These are phyloP conservation scores for Prosopocoilus inquinatus DNA, from an alignment of 2,888 invertebrate species.

Conservation along the genomic window DNA sequence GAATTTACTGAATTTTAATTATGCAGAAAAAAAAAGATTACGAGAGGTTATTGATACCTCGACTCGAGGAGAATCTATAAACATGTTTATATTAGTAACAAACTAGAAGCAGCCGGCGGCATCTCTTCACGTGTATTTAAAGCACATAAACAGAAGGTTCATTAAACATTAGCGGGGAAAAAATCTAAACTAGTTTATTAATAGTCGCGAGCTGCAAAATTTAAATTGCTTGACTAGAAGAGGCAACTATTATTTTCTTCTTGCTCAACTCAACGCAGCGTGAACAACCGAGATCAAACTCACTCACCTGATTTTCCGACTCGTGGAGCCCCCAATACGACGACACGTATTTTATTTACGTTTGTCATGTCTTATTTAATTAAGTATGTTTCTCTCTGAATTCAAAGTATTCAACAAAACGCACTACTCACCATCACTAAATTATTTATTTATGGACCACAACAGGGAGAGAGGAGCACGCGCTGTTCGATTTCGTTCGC, in stretches of 20 bases:
- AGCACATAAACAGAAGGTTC: conserved; percentile 4
- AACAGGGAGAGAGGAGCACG: too few relatives aligned
- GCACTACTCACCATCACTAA: conserved; percentile 4
- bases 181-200: background rate
- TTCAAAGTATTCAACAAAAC: background rate
- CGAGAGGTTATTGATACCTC: too few relatives aligned
- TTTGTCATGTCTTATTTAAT: conserved; percentile 60
- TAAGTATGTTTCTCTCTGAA: background rate
- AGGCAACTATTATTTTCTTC: background rate
- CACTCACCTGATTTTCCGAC: conserved; percentile 77
- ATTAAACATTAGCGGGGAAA: conserved; percentile 1
- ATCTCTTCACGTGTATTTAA: conserved; percentile 3
- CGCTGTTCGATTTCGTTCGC: background rate
- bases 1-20: too few relatives aligned
- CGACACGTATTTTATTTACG: conserved; percentile 76
- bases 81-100: conserved; percentile 2
- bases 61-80: background rate
- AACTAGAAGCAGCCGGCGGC: conserved; percentile 3
- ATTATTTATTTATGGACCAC: background rate
- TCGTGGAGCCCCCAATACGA: conserved; percentile 73
- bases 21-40: too few relatives aligned
- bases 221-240: background rate
- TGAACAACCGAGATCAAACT: conserved; percentile 11
- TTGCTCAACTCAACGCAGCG: too few relatives aligned
- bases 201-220: too few relatives aligned